Percentiles rank a stretch among this genome's conserved stretches.
phyloP scores from a whole-genome alignment of 1,140 invertebrate species.

The Aricia agestis region DNA sequence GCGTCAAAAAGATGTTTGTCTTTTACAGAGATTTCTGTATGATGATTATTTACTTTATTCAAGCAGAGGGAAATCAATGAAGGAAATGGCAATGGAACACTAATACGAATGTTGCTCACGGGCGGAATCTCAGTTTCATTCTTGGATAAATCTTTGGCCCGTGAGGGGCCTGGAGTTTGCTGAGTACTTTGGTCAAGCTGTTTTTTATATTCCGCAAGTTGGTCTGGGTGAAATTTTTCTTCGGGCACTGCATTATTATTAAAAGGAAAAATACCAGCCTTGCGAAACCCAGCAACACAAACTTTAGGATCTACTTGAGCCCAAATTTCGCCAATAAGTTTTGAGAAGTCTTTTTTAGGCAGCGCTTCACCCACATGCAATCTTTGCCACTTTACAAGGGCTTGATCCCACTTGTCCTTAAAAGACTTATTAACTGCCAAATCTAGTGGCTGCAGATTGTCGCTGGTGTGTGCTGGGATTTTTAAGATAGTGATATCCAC shows the following conservation, averaged over 20 bases:
- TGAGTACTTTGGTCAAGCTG: no score
- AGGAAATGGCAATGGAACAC: no score
- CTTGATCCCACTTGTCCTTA: constrained; percentile 34
- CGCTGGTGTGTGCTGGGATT: constrained; percentile 39
- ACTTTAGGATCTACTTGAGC: constrained; percentile 28
- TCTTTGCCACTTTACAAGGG: constrained; percentile 38
- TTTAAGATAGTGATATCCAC: constrained; percentile 40
- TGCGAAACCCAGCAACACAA: constrained; percentile 36
- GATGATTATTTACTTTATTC: no score
- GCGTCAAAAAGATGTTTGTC: no score
- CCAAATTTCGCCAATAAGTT: constrained; percentile 29
- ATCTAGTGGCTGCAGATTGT: constrained; percentile 45
- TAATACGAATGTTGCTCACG: no score
- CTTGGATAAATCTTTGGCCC: no score
- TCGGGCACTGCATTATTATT: constrained; percentile 17
- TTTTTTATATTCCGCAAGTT: no score
- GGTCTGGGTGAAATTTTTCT: constrained; percentile 22
- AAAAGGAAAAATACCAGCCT: constrained; percentile 36
- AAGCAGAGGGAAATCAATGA: no score
- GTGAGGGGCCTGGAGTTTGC: no score
- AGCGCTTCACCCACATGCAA: constrained; percentile 31
- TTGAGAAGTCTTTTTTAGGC: constrained; percentile 33
- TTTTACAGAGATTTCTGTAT: no score
- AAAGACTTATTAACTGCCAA: constrained; percentile 42
- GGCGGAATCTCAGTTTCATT: no score